Conservation (phyloP, 2,797 vertebrate species). For the Anisognathus igniventris region DNA sequence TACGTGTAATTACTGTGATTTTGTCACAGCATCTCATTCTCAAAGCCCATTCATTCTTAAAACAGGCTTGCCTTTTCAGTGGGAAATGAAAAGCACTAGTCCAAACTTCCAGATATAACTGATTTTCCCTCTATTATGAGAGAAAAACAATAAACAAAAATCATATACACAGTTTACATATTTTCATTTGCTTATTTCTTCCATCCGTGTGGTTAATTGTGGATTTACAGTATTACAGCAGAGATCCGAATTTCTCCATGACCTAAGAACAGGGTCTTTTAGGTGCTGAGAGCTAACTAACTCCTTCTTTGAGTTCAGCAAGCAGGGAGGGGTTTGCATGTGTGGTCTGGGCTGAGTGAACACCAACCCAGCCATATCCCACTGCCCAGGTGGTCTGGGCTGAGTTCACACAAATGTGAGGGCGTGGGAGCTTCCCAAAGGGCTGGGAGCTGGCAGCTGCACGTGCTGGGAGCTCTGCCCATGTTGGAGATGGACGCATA, state of each 20-base stretch:
- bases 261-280: neutral
- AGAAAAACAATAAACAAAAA: neutral
- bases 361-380: neutral
- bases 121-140: neutral
- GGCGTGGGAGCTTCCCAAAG: neutral
- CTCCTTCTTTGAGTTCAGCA: neutral
- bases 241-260: neutral
- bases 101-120: neutral
- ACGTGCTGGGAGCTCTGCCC: neutral
- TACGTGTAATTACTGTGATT: neutral
- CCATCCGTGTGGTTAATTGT: neutral
- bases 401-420: neutral
- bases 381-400: rapidly evolving
- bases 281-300: neutral
- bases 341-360: neutral
- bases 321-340: neutral
- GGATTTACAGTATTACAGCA: neutral
- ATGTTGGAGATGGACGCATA: rapidly evolving
- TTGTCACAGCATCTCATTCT: neutral
- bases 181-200: neutral
- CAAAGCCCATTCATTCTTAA: neutral
- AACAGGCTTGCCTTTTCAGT: neutral
- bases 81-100: neutral
- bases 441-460: neutral
- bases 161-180: neutral